phyloP scores from a whole-genome alignment of 2,113 vertebrate species.

The Microcebus ravelobensis region DNA sequence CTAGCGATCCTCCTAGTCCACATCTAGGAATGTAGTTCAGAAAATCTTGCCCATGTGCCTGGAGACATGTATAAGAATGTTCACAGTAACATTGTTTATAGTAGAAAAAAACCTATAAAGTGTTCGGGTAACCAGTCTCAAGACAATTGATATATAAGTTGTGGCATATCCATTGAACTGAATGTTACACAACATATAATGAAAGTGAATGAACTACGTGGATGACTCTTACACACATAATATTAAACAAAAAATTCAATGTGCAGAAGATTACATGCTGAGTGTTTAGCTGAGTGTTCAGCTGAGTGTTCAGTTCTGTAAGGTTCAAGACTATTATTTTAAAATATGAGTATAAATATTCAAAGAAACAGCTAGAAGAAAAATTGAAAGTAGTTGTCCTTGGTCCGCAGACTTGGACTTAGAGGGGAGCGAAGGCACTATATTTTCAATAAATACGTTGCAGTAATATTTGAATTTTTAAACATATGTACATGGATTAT shows the following conservation, averaged over 20 bases:
- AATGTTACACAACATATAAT: not conserved
- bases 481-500: not conserved
- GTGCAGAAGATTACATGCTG: not conserved
- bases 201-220: not conserved
- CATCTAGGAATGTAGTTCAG: not conserved
- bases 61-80: not conserved
- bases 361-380: not conserved
- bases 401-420: not conserved
- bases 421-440: not conserved
- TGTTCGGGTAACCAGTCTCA: not conserved
- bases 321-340: conserved; percentile 14
- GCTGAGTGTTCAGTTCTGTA: not conserved
- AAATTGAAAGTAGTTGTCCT: not conserved
- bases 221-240: not conserved
- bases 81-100: not conserved
- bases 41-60: not conserved
- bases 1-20: not conserved
- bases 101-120: not conserved
- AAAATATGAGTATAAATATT: not conserved
- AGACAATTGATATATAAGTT: not conserved
- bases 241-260: not conserved
- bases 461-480: not conserved
- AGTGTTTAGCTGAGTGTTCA: not conserved
- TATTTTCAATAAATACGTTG: not conserved
- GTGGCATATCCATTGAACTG: not conserved